A percentile compares a stretch with the other conserved stretches of the same genome.
These are phyloP conservation scores for Temnothorax ravouxi DNA, from an alignment of 2,888 invertebrate genomes.

Conservation along the genomic window DNA sequence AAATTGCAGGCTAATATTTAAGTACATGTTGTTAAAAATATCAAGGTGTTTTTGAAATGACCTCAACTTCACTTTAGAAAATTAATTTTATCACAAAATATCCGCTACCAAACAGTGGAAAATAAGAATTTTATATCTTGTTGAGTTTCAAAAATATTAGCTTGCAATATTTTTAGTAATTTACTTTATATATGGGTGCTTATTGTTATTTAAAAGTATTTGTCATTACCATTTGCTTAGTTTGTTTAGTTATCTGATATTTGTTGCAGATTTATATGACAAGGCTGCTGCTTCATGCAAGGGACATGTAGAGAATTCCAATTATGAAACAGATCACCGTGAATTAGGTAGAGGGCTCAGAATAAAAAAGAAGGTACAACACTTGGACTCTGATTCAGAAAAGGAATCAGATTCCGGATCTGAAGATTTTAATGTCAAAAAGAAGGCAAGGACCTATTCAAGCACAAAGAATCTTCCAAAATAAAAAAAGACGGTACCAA, in stretches of 20 bases:
- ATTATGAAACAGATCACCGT: constrained; percentile 18
- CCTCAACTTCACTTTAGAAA: too few species aligned
- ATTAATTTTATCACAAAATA: too few species aligned
- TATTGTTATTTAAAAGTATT: background rate
- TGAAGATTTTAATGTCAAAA: background rate
- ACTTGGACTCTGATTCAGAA: constrained; percentile 10
- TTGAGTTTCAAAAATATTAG: too few species aligned
- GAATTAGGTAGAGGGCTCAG: constrained; percentile 10
- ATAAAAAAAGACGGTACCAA: background rate
- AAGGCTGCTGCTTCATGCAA: constrained; percentile 28
- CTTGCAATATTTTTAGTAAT: background rate
- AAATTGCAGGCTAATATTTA: too few species aligned
- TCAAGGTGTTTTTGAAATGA: too few species aligned
- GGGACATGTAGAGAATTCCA: constrained; percentile 11
- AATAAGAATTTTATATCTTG: too few species aligned
- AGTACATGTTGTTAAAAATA: too few species aligned
- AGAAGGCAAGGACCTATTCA: background rate
- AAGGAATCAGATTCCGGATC: background rate
- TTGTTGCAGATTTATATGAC: constrained; percentile 21
- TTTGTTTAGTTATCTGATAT: constrained; percentile 17
- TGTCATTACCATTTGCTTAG: background rate
- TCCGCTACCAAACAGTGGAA: too few species aligned
- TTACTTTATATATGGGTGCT: background rate
- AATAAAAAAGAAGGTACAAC: background rate
- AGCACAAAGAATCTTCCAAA: background rate